Conservation (phyloP, 2,797 vertebrate genomes). For the Enteromius mattozi region DNA sequence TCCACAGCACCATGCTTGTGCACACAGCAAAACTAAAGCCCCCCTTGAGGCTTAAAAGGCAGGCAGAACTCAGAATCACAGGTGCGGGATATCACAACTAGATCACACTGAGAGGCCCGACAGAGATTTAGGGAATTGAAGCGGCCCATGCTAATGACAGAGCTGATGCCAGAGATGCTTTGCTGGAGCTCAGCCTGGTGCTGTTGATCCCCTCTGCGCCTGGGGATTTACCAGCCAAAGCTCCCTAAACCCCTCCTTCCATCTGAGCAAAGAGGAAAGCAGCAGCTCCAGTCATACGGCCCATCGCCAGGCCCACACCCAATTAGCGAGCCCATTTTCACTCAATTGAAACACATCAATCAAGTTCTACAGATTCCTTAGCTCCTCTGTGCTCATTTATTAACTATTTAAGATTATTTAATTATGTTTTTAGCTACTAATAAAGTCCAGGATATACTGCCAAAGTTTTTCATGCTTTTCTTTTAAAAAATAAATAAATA, state of each 20-base stretch:
- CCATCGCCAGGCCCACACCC: neutral
- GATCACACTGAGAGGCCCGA: conserved; percentile 49
- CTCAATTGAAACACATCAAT: neutral
- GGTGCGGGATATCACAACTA: conserved; percentile 60
- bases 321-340: neutral
- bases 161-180: conserved; percentile 58
- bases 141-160: conserved; percentile 61
- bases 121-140: conserved; percentile 57
- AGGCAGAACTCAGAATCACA: conserved; percentile 26
- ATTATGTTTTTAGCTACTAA: neutral
- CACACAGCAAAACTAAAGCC: neutral
- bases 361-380: neutral
- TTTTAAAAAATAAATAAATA: neutral
- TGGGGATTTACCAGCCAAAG: conserved; percentile 72
- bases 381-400: neutral
- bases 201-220: conserved; percentile 64
- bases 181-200: conserved; percentile 69
- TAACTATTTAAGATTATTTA: neutral
- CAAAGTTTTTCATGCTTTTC: neutral
- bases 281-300: conserved; percentile 49
- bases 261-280: conserved; percentile 69
- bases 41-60: conserved; percentile 1
- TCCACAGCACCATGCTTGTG: neutral
- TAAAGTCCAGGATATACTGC: neutral
- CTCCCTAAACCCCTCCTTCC: conserved; percentile 54